phyloP scores from a whole-genome alignment of 2,888 invertebrate genomes.

The Hypena proboscidalis region DNA sequence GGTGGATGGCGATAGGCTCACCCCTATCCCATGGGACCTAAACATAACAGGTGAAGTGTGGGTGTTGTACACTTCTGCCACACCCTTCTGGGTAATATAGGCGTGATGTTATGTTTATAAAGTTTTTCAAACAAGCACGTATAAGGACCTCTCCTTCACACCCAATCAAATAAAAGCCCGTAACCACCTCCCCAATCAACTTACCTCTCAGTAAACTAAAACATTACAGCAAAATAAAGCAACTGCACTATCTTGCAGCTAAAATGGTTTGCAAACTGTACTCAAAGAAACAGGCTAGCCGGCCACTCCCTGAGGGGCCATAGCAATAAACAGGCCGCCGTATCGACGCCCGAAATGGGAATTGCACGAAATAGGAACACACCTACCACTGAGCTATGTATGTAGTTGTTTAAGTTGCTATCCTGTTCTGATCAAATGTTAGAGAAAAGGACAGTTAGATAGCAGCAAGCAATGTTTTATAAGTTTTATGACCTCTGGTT shows the following conservation, averaged over 20 bases:
- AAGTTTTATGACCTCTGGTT: too few species aligned
- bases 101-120: neutral
- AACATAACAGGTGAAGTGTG: too few species aligned
- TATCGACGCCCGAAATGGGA: slow-evolving; percentile 30
- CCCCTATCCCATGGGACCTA: too few species aligned
- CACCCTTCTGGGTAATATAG: too few species aligned
- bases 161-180: too few species aligned
- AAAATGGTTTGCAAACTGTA: slow-evolving; percentile 47
- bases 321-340: slow-evolving; percentile 56
- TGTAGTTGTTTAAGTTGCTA: too few species aligned
- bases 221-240: slow-evolving; percentile 13
- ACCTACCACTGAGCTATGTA: slow-evolving; percentile 10
- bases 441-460: too few species aligned
- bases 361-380: slow-evolving; percentile 24
- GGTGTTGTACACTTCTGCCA: too few species aligned
- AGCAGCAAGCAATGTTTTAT: too few species aligned
- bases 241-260: slow-evolving; percentile 18
- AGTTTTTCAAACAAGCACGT: neutral
- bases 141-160: neutral
- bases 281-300: slow-evolving; percentile 39
- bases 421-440: too few species aligned
- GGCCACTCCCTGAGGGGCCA: slow-evolving; percentile 56
- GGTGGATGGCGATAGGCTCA: too few species aligned
- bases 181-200: neutral
- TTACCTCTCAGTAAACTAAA: slow-evolving; percentile 5